phyloP scores from a whole-genome alignment of 2,113 vertebrate genomes.

The Bombycilla garrulus region DNA sequence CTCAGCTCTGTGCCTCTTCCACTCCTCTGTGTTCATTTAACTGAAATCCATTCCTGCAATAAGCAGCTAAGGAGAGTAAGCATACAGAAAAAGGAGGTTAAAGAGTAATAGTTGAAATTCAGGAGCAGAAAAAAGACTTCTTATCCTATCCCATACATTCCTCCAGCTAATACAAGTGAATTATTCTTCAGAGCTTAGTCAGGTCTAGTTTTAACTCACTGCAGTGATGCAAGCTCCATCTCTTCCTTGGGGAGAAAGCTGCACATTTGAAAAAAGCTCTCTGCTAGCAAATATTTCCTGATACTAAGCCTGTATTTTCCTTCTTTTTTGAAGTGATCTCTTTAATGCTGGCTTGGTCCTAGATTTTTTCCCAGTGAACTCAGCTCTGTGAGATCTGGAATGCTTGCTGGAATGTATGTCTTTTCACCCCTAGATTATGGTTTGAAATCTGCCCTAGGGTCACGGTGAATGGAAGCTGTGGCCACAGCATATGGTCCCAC shows the following conservation, averaged over 20 bases:
- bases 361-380: conserved; percentile 57
- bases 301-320: conserved; percentile 44
- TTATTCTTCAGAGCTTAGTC: conserved; percentile 24
- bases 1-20: neutral
- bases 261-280: conserved; percentile 34
- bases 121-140: conserved; percentile 15
- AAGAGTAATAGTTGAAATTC: neutral
- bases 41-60: conserved; percentile 17
- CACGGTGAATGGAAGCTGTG: neutral
- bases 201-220: neutral
- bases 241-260: conserved; percentile 44
- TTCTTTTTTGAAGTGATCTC: conserved; percentile 33
- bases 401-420: conserved; percentile 1
- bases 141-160: neutral
- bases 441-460: neutral
- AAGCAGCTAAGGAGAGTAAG: neutral
- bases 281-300: conserved; percentile 61
- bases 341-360: conserved; percentile 28
- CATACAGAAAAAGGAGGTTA: neutral
- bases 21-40: neutral
- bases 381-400: conserved; percentile 42
- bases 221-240: neutral
- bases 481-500: neutral
- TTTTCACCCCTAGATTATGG: neutral
- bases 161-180: neutral